These are phyloP conservation scores for Callospermophilus lateralis DNA, from an alignment of 2,113 vertebrate genomes.

Conservation along the genomic window DNA sequence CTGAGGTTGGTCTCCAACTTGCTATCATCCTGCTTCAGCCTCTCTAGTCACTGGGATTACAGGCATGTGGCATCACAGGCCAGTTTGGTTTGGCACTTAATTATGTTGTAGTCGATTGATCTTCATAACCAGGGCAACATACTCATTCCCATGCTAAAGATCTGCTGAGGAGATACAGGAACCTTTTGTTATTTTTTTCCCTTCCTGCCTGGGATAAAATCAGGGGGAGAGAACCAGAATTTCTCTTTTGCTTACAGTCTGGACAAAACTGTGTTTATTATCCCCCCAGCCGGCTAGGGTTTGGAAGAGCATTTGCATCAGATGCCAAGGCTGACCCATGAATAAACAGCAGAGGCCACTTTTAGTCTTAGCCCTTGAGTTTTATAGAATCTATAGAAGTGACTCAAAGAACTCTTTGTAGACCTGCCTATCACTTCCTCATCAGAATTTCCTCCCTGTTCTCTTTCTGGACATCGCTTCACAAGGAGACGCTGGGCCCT, in stretches of 20 bases:
- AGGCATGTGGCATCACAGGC: neutral
- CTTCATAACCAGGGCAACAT: neutral
- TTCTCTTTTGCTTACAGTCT: conserved; percentile 20
- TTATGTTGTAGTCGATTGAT: neutral
- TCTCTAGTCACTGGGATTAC: neutral
- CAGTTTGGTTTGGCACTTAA: neutral
- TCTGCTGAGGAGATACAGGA: neutral
- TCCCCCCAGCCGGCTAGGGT: neutral
- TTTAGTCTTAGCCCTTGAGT: neutral
- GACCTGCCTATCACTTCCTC: neutral
- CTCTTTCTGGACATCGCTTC: neutral
- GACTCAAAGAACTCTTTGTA: neutral
- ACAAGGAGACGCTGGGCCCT: neutral
- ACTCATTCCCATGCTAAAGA: neutral
- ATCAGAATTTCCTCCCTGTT: neutral
- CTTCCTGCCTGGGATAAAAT: neutral
- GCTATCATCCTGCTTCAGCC: neutral
- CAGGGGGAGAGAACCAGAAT: neutral
- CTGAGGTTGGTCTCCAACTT: neutral
- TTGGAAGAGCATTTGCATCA: neutral
- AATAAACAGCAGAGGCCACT: neutral
- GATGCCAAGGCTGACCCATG: neutral
- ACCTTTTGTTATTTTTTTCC: neutral
- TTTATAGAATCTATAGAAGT: neutral
- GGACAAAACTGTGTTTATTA: conserved; percentile 12